These are phyloP conservation scores for Eufriesea mexicana DNA, from an alignment of 1,140 invertebrate genomes.

Conservation along the genomic window DNA sequence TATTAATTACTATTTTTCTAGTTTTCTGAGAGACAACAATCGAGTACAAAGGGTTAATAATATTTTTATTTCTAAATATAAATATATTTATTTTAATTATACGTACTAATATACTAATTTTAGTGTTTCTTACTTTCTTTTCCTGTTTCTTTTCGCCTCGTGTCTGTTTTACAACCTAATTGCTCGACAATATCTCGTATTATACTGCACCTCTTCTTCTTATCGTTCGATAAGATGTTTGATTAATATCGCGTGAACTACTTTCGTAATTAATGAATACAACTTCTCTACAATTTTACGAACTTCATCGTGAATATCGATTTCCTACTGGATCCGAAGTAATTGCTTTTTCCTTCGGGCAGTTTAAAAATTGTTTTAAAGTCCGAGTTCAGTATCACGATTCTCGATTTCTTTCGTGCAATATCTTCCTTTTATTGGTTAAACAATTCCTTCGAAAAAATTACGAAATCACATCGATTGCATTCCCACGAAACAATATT, in stretches of 20 bases:
- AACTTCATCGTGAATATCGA: conserved; percentile 27
- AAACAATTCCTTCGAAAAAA: background rate
- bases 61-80: too few relatives aligned
- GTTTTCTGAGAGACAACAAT: too few relatives aligned
- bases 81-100: too few relatives aligned
- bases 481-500: background rate
- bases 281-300: conserved; percentile 3
- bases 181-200: background rate
- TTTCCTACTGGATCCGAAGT: conserved; percentile 4
- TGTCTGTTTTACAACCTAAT: background rate
- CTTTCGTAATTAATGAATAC: conserved; percentile 23
- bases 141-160: too few relatives aligned
- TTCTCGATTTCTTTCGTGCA: background rate
- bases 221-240: background rate
- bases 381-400: background rate
- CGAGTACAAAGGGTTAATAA: too few relatives aligned
- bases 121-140: too few relatives aligned
- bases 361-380: conserved; percentile 34
- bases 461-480: background rate
- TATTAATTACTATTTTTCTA: too few relatives aligned
- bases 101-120: too few relatives aligned
- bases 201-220: background rate
- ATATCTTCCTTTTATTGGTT: background rate
- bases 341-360: conserved; percentile 39
- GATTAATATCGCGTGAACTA: conserved; percentile 38